These are phyloP conservation scores for Carlito syrichta DNA, from an alignment of 2,113 vertebrate species.

Conservation along the genomic window DNA sequence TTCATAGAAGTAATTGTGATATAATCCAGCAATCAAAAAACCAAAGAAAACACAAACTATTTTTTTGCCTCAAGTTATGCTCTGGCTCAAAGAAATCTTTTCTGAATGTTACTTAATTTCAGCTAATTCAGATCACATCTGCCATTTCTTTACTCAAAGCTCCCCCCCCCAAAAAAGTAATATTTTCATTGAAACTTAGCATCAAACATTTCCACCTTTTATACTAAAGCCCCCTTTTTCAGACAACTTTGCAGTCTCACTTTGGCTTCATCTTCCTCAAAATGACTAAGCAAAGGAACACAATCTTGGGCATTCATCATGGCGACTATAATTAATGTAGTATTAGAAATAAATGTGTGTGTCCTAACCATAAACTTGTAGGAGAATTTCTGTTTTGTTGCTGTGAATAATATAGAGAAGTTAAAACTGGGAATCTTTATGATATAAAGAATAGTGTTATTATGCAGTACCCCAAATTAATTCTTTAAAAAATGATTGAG, in stretches of 20 bases:
- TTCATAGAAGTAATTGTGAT: not conserved
- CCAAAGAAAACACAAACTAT: not conserved
- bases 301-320: too few relatives aligned
- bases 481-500: not conserved
- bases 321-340: not conserved
- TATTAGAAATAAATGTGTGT: not conserved
- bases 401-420: not conserved
- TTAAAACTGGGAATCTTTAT: not conserved
- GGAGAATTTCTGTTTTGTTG: not conserved
- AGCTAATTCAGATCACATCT: not conserved
- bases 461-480: not conserved
- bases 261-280: not conserved
- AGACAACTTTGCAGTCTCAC: not conserved
- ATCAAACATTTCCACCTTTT: not conserved
- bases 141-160: not conserved
- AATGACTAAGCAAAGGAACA: not conserved
- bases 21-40: not conserved
- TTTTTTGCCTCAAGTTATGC: not conserved
- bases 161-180: not conserved
- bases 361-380: not conserved
- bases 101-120: not conserved
- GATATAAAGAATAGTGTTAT: not conserved
- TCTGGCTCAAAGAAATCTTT: conserved; percentile 6
- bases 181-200: not conserved
- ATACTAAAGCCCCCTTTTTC: not conserved